Evolutionary conservation across 2,113 vertebrate species (phyloP).

Genomic region (Dasyurus viverrinus): DNA sequence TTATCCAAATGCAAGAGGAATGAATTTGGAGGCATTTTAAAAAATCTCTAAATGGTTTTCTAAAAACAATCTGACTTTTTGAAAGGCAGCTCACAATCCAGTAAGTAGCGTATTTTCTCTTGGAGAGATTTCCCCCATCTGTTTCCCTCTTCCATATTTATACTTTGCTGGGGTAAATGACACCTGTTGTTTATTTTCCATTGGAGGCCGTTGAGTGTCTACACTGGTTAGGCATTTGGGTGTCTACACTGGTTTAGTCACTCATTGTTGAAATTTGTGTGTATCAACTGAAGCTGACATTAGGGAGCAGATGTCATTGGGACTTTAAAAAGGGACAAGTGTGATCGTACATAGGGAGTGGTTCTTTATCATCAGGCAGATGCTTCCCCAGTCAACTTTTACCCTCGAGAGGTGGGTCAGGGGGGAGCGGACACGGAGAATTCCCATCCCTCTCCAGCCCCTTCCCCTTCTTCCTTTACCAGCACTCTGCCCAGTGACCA

Average conservation of each 20-base stretch:
- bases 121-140: neutral
- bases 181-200: neutral
- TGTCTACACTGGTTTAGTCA: neutral
- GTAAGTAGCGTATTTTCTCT: neutral
- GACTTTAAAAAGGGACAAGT: neutral
- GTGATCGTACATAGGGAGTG: neutral
- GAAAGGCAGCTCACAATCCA: neutral
- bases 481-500: neutral
- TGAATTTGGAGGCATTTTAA: neutral
- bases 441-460: neutral
- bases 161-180: slow-evolving; percentile 26
- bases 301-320: neutral
- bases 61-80: neutral
- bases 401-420: neutral
- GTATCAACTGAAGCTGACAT: neutral
- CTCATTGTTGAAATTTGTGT: neutral
- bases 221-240: no score
- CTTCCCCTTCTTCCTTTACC: neutral
- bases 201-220: neutral
- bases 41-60: neutral
- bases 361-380: neutral
- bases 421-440: neutral
- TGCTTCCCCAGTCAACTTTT: neutral
- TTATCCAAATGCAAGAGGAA: slow-evolving; percentile 65
- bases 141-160: slow-evolving; percentile 16